Base-by-base conservation (phyloP, 2,888 invertebrate genomes). In the Noctua janthina region DNA sequence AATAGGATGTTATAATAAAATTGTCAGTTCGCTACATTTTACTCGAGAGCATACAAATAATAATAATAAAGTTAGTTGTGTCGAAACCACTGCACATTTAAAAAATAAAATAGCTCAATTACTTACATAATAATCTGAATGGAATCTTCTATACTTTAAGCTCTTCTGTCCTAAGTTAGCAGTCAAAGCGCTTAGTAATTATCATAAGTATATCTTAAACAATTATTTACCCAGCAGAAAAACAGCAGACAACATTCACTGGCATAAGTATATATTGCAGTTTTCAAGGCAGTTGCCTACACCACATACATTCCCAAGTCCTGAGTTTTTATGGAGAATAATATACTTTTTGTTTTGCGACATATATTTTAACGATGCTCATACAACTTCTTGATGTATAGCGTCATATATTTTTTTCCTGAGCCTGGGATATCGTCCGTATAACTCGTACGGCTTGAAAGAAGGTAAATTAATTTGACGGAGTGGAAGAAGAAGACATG, bases 301-400 rank as follows among this genome's bases (percentile, higher is more conserved):
- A 20, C 62, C 11, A 51, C 62, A 64, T 46, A 64, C 35, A 35
- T 79, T 62, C 62, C 43, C 15, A 15, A 70, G 62, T 54, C 20
- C 51, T 54, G n/a, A 71, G 54, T 79, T 71, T 79, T 79, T 79
- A 71, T 70, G 54, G n/a, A 35, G 1, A 71, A 35, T 15, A n/a
- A 54, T 54, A 64, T 72, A 71, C 51, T n/a, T 79, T 70, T 71
- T 79, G 54, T 81, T 71, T 81, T n/a, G 64, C 35, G 46, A 81
- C 46, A n/a, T 81, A 54, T 13, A 29, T 69, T 80, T 54, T 80
- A 64, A 71, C 62, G 35, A 64, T 46, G 35, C 17, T n/a, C 8
- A 2, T 71, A 54, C n/a, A 54, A 54, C 20, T 70, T 62, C 39
- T 70, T 51, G 51, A 56, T 46, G 17, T 78, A 54, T 46, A 15